Conservation (phyloP, 2,888 invertebrate species). For the Deladenus siricidicola region DNA sequence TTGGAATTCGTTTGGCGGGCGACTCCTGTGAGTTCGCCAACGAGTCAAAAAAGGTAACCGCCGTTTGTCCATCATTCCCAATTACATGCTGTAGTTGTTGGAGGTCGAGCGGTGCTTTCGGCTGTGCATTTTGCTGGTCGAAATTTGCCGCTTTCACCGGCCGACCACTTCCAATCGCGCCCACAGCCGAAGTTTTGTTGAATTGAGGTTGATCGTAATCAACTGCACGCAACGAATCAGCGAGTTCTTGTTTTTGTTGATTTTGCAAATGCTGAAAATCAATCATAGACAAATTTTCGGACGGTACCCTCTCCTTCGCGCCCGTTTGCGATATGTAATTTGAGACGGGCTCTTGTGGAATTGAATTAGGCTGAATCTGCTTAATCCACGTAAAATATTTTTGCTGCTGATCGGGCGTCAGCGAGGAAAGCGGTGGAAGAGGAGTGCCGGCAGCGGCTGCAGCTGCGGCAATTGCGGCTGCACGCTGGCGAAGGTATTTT, state of each 20-base stretch:
- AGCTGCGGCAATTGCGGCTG: constrained; percentile 5
- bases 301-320: no score
- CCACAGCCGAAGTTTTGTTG: neutral
- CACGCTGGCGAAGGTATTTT: neutral
- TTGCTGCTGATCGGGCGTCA: constrained; percentile 5
- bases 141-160: no score
- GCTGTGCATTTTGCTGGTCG: neutral
- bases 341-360: no score
- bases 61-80: neutral
- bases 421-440: constrained; percentile 3
- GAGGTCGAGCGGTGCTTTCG: neutral
- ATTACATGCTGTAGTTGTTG: no score
- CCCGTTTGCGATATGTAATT: no score
- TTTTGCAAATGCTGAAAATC: neutral
- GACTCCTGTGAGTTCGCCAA: no score
- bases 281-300: no score
- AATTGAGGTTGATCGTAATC: neutral
- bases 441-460: constrained; percentile 3
- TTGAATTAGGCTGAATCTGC: neutral
- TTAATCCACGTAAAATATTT: constrained; percentile 8
- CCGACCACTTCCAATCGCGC: neutral
- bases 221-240: neutral
- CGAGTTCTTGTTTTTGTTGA: neutral
- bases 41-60: no score
- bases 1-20: no score